Evolutionary conservation across 2,888 invertebrate species (phyloP).

Genomic region (Oscheius sp.): DNA sequence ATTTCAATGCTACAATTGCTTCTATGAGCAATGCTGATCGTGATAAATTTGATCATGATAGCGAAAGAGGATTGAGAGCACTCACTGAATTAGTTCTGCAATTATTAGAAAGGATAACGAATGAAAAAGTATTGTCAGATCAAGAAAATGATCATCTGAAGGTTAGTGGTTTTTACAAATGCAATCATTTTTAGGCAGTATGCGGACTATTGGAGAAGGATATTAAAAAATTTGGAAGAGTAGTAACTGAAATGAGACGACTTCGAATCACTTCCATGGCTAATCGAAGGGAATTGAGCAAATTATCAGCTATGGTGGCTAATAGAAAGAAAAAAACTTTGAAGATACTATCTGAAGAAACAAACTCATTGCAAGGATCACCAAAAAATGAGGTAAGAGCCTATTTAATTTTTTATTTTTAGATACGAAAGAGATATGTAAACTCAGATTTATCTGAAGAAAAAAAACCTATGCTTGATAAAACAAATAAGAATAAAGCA

Average conservation of each 20-base stretch:
- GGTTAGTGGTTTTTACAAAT: neutral
- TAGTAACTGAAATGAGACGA: constrained; percentile 26
- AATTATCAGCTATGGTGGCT: constrained; percentile 19
- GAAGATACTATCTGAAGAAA: neutral
- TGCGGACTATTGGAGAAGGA: constrained; percentile 13
- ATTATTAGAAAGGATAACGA: neutral
- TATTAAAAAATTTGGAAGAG: constrained; percentile 22
- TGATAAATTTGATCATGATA: constrained; percentile 27
- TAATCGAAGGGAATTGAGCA: constrained; percentile 1
- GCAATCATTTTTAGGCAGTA: constrained; percentile 10
- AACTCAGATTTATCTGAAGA: neutral
- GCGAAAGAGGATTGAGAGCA: constrained; percentile 8
- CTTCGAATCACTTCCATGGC: constrained; percentile 2
- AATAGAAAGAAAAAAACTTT: neutral
- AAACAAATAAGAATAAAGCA: neutral
- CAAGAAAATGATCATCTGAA: constrained; percentile 16
- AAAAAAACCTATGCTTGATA: neutral
- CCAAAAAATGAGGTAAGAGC: neutral
- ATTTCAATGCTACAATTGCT: constrained; percentile 19
- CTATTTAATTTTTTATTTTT: neutral
- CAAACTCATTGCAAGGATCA: neutral
- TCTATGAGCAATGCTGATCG: constrained; percentile 21
- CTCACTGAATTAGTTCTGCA: neutral
- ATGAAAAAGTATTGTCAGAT: constrained; percentile 3
- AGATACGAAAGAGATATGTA: neutral